Percentiles rank a stretch among this genome's conserved stretches.
These are phyloP conservation scores for Formica aserva DNA, from an alignment of 2,888 invertebrate genomes.

Conservation along the genomic window DNA sequence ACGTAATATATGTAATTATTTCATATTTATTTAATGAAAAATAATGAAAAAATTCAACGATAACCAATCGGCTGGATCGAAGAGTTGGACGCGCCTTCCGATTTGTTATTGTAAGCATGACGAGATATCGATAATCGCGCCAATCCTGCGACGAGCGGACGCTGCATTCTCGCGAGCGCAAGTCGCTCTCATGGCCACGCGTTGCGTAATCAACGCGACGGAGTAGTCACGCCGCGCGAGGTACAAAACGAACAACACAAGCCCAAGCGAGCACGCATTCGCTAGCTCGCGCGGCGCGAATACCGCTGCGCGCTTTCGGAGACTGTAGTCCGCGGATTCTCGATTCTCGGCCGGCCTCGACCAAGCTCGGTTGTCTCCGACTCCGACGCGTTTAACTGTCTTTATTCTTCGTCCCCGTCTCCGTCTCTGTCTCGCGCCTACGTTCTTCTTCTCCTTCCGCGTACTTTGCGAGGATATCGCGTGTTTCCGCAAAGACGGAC, in stretches of 20 bases:
- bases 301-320: slow-evolving; percentile 76
- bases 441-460: slow-evolving; percentile 40
- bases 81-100: slow-evolving; percentile 43
- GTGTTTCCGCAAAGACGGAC: slow-evolving; percentile 48
- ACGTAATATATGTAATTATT: not conserved
- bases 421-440: not conserved
- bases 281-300: slow-evolving; percentile 55
- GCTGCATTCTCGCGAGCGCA: slow-evolving; percentile 60
- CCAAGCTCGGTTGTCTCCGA: slow-evolving; percentile 14
- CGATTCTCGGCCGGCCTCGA: slow-evolving; percentile 58
- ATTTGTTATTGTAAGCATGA: slow-evolving; percentile 67
- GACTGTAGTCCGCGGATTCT: slow-evolving; percentile 65
- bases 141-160: slow-evolving; percentile 60
- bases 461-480: slow-evolving; percentile 44
- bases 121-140: slow-evolving; percentile 57
- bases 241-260: slow-evolving; percentile 79
- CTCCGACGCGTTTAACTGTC: not conserved
- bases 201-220: slow-evolving; percentile 84
- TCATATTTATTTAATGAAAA: not conserved
- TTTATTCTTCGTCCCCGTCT: not conserved
- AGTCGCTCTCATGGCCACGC: slow-evolving; percentile 84
- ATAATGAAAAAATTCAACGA: not conserved
- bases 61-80: not conserved
- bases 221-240: slow-evolving; percentile 74
- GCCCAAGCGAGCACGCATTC: slow-evolving; percentile 59